Evolutionary conservation across 2,113 vertebrate genomes (phyloP).

Genomic region (Neodon shergylaensis): DNA sequence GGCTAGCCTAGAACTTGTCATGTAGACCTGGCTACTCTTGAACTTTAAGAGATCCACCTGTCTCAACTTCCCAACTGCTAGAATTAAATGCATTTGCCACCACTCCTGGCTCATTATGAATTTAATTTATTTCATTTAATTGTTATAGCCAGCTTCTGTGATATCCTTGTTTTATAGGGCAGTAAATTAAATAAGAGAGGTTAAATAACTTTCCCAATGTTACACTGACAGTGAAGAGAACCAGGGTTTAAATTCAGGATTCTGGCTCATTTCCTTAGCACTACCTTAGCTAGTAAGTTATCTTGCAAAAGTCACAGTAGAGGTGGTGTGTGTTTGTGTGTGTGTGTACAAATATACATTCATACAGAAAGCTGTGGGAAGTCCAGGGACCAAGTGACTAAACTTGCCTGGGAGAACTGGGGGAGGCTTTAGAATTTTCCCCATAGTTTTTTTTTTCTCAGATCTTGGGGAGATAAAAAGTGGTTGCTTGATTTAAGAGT

Average conservation of each 20-base stretch:
- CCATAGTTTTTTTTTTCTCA: conserved; percentile 69
- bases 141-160: not conserved
- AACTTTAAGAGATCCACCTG: not conserved
- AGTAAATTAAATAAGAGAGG: conserved; percentile 54
- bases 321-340: not conserved
- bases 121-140: conserved; percentile 55
- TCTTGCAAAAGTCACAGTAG: not conserved
- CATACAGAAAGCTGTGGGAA: not conserved
- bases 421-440: conserved; percentile 62
- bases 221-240: conserved; percentile 28
- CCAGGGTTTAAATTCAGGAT: conserved; percentile 34
- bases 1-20: not conserved
- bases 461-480: conserved; percentile 60
- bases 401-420: conserved; percentile 54
- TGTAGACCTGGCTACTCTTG: not conserved
- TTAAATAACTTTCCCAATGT: conserved; percentile 31
- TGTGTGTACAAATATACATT: not conserved
- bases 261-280: conserved; percentile 13
- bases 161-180: conserved; percentile 41
- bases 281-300: not conserved
- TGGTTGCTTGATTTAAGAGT: conserved; percentile 57
- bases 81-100: not conserved
- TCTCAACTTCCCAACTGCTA: not conserved
- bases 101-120: not conserved
- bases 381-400: conserved; percentile 68